phyloP scores from a whole-genome alignment of 1,140 invertebrate genomes.

The Leptopilina boulardi region DNA sequence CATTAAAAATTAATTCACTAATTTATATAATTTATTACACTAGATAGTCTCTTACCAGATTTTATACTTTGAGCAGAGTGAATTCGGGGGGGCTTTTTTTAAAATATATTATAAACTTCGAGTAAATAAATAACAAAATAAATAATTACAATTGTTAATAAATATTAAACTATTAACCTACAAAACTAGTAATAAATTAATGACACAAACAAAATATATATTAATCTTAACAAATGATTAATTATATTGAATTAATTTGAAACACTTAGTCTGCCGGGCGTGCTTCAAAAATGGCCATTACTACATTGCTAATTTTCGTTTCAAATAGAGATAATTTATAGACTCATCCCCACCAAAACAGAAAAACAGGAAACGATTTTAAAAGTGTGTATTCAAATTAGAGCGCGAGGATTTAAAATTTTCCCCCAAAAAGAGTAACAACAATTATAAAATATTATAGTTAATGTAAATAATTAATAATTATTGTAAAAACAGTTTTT shows the following conservation, averaged over 20 bases:
- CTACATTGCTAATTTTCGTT: constrained; percentile 28
- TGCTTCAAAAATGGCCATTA: constrained; percentile 23
- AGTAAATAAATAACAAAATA: constrained; percentile 6
- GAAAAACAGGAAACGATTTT: not conserved
- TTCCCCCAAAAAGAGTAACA: not conserved
- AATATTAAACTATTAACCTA: constrained; percentile 32
- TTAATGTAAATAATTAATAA: no score
- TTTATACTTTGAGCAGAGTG: not conserved
- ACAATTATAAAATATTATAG: no score
- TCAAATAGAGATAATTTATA: constrained; percentile 33
- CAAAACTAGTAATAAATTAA: constrained; percentile 30
- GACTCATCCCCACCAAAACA: constrained; percentile 34
- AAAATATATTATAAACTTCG: not conserved
- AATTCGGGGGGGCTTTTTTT: not conserved
- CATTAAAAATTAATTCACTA: not conserved
- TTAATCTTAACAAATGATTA: constrained; percentile 27
- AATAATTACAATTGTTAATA: constrained; percentile 6
- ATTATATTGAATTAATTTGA: constrained; percentile 19
- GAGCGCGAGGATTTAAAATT: constrained; percentile 16
- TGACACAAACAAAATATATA: constrained; percentile 6
- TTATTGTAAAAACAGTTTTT: no score
- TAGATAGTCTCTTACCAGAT: constrained; percentile 26
- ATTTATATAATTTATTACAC: no score
- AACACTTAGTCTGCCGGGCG: constrained; percentile 11
- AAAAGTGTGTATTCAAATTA: not conserved